phyloP scores from a whole-genome alignment of 2,888 invertebrate species.

The Drosophila macrothrix region DNA sequence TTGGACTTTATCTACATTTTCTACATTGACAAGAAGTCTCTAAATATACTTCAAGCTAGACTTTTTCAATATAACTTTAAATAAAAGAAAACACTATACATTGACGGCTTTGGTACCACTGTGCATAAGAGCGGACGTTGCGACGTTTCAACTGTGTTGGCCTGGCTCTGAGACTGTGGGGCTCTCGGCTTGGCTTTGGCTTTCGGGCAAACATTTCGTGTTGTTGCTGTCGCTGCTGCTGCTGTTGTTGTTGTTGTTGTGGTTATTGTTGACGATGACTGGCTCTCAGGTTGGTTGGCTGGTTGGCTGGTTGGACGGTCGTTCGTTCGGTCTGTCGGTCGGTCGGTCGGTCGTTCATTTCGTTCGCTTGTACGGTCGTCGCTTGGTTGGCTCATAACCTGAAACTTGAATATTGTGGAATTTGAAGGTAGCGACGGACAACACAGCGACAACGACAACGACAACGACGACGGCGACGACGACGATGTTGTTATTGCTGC shows the following conservation, averaged over 20 bases:
- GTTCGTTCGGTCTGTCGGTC: constrained; percentile 33
- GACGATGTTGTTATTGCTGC: constrained; percentile 34
- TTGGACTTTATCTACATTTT: background rate
- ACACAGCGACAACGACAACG: constrained; percentile 32
- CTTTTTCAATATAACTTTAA: background rate
- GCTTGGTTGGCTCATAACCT: constrained; percentile 78
- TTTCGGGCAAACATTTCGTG: constrained; percentile 76
- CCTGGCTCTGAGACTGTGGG: constrained; percentile 62
- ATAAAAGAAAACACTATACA: background rate
- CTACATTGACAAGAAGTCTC: background rate
- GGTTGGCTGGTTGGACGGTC: constrained; percentile 31
- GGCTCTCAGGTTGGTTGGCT: constrained; percentile 63
- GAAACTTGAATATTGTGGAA: constrained; percentile 81
- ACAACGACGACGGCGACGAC: constrained; percentile 29
- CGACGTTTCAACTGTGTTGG: constrained; percentile 62
- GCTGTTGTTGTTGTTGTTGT: constrained; percentile 30
- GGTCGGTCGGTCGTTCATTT: constrained; percentile 44
- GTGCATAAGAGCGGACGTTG: constrained; percentile 63
- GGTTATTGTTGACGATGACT: constrained; percentile 72
- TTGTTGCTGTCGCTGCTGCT: constrained; percentile 33
- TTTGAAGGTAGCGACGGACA: constrained; percentile 75
- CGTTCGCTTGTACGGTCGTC: constrained; percentile 49
- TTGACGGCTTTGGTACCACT: constrained; percentile 29
- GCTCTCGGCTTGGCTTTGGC: constrained; percentile 73
- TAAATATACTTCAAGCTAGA: background rate